A percentile compares a stretch with the other conserved stretches of the same genome.
Evolutionary conservation across 2,113 vertebrate species (phyloP).

Genomic region (Alosa alosa): DNA sequence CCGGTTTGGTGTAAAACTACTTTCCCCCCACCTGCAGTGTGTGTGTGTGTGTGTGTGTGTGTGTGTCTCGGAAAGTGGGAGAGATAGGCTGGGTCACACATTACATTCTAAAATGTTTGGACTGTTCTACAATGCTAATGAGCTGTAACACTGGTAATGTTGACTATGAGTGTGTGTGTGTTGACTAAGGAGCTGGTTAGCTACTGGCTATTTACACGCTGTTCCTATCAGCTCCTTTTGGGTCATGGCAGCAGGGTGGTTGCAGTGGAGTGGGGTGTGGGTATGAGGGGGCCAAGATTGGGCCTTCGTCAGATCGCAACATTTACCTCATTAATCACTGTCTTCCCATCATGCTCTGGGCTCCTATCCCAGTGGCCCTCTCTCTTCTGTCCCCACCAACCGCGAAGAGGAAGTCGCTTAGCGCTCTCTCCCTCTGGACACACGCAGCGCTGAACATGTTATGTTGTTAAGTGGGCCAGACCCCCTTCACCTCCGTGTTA

Average conservation of each 20-base stretch:
- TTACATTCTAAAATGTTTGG: conserved; percentile 6
- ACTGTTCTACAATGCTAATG: neutral
- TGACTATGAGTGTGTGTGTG: neutral
- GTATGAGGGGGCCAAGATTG: conserved; percentile 16
- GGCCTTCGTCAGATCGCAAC: conserved; percentile 40
- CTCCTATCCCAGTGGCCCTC: conserved; percentile 14
- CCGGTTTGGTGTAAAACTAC: no score
- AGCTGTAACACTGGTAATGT: neutral
- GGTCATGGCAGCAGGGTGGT: neutral
- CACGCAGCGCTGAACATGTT: neutral
- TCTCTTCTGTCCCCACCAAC: conserved; percentile 30
- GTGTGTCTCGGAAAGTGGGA: neutral
- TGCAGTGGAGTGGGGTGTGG: neutral
- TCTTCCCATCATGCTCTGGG: conserved; percentile 41
- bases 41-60: neutral
- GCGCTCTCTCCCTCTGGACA: conserved; percentile 14
- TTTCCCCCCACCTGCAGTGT: neutral
- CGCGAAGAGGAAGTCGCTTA: conserved; percentile 24
- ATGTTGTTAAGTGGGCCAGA: neutral
- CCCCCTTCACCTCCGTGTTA: neutral
- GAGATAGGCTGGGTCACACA: neutral
- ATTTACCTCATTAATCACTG: conserved; percentile 46
- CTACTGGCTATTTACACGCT: neutral
- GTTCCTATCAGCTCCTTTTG: neutral
- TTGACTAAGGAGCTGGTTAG: neutral